Evolutionary conservation across 2,888 invertebrate genomes (phyloP).

Genomic region (Apamea crenata): DNA sequence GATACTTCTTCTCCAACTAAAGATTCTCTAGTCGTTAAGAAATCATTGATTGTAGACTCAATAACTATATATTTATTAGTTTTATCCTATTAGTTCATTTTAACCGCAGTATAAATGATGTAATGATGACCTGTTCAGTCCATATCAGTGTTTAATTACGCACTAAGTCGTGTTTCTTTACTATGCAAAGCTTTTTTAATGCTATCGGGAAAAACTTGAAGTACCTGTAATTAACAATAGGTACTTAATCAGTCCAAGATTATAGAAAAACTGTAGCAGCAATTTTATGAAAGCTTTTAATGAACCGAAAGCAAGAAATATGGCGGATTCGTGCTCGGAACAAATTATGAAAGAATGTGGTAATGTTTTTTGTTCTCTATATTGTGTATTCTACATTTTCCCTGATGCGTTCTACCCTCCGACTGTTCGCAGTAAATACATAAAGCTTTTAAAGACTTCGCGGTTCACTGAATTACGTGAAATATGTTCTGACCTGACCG

Average conservation of each 20-base stretch:
- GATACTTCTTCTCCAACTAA: neutral
- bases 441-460: constrained; percentile 69
- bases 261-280: neutral
- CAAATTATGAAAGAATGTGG: constrained; percentile 11
- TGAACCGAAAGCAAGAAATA: constrained; percentile 15
- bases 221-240: neutral
- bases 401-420: constrained; percentile 42
- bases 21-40: neutral
- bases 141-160: constrained; percentile 1
- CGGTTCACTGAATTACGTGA: constrained; percentile 52
- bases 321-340: constrained; percentile 4
- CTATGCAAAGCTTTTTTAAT: neutral
- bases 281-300: constrained; percentile 3
- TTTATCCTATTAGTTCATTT: neutral
- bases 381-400: constrained; percentile 36
- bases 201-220: neutral
- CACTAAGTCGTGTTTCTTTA: neutral
- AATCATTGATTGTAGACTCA: neutral
- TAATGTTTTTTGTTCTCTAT: neutral
- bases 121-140: neutral
- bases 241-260: neutral
- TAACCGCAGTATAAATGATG: neutral
- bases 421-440: constrained; percentile 52
- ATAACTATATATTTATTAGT: neutral
- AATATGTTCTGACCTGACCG: constrained; percentile 33